phyloP scores from a whole-genome alignment of 2,888 invertebrate species.

The Phengaris arion region DNA sequence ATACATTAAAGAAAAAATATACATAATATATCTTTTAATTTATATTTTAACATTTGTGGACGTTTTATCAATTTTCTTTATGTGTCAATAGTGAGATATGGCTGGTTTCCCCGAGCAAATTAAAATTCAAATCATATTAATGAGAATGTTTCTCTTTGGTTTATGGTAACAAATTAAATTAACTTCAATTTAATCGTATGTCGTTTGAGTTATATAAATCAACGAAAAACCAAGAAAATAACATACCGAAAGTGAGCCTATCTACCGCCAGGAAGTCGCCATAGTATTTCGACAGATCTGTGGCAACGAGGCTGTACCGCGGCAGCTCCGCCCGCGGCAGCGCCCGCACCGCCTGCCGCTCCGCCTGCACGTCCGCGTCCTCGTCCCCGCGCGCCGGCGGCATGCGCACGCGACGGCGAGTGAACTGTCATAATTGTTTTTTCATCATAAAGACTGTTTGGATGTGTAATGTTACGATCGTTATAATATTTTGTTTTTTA shows the following conservation, averaged over 20 bases:
- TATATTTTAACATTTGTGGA: too few relatives aligned
- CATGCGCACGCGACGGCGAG: slow-evolving; percentile 44
- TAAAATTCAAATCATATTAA: too few relatives aligned
- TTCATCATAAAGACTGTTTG: background rate
- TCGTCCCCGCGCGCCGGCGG: slow-evolving; percentile 53
- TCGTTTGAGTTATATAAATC: background rate
- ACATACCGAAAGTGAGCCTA: slow-evolving; percentile 80
- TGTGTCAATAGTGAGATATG: too few relatives aligned
- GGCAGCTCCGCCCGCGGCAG: slow-evolving; percentile 59
- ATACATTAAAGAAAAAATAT: background rate
- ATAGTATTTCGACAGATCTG: slow-evolving; percentile 87
- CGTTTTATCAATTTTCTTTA: too few relatives aligned
- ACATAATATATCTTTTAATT: too few relatives aligned
- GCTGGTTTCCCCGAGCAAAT: too few relatives aligned
- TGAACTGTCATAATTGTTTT: slow-evolving; percentile 44
- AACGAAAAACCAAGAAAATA: background rate
- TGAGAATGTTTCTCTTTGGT: too few relatives aligned
- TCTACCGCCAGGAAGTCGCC: slow-evolving; percentile 87
- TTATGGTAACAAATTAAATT: too few relatives aligned
- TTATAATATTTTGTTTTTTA: too few relatives aligned
- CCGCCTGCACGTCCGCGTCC: slow-evolving; percentile 80
- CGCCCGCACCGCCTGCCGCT: slow-evolving; percentile 69
- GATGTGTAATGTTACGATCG: too few relatives aligned
- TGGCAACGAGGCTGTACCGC: slow-evolving; percentile 79
- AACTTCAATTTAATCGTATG: too few relatives aligned